Conservation (phyloP, 2,888 invertebrate genomes). For the Pandemis corylana region DNA sequence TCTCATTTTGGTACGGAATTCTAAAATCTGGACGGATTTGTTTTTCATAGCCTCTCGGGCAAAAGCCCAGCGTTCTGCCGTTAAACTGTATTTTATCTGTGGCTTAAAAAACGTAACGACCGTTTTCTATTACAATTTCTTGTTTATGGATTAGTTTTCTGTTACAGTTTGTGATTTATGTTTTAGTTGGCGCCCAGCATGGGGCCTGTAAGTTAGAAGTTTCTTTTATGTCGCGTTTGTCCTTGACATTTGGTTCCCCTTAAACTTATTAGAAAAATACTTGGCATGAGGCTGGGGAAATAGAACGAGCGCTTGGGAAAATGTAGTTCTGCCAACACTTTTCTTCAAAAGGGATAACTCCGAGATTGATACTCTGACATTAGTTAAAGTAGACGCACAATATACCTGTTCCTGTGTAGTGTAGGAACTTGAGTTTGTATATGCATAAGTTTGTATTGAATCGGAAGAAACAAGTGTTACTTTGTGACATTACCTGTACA, state of each 20-base stretch:
- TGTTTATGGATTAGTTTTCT: neutral
- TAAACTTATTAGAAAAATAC: constrained; percentile 5
- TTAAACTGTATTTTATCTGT: constrained; percentile 30
- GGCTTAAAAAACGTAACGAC: constrained; percentile 12
- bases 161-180: constrained; percentile 20
- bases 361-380: too few relatives aligned
- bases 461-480: too few relatives aligned
- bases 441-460: too few relatives aligned
- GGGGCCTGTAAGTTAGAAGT: constrained; percentile 1
- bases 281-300: neutral
- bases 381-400: too few relatives aligned
- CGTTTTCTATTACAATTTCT: constrained; percentile 10
- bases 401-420: too few relatives aligned
- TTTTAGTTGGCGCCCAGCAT: constrained; percentile 23
- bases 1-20: neutral
- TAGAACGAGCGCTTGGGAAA: neutral
- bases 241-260: neutral
- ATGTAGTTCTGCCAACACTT: too few relatives aligned
- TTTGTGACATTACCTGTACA: too few relatives aligned
- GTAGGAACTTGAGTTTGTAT: too few relatives aligned
- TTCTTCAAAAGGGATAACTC: too few relatives aligned
- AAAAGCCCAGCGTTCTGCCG: neutral
- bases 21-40: neutral
- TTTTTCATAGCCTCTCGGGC: constrained; percentile 14
- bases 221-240: neutral